phyloP scores from a whole-genome alignment of 2,113 vertebrate genomes.

The Heptranchias perlo region DNA sequence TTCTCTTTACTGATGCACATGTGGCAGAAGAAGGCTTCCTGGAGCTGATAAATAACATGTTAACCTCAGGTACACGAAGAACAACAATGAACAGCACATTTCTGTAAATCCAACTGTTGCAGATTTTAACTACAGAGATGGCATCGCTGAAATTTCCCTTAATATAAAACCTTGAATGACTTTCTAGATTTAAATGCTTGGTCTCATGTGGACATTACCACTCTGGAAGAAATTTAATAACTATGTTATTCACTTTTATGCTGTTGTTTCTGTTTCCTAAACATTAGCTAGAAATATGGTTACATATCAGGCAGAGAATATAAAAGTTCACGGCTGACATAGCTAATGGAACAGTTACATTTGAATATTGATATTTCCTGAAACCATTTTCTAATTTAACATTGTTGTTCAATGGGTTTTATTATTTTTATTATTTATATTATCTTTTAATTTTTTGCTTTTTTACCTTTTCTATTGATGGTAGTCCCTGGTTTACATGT shows the following conservation, averaged over 20 bases:
- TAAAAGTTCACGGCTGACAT: not conserved
- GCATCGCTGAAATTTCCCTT: not conserved
- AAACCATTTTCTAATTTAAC: not conserved
- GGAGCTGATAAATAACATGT: constrained; percentile 96
- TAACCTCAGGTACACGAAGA: constrained; percentile 76
- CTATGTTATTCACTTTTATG: not conserved
- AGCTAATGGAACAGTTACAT: not conserved
- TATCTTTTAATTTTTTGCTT: not conserved
- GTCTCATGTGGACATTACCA: not conserved
- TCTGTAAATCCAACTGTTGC: not conserved
- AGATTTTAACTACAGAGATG: not conserved
- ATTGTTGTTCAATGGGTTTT: too few species aligned
- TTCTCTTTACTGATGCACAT: constrained; percentile 86
- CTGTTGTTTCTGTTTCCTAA: not conserved
- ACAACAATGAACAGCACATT: not conserved
- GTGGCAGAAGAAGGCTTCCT: constrained; percentile 89
- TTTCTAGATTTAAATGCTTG: not conserved
- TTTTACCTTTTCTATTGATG: not conserved
- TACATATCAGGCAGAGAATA: not conserved
- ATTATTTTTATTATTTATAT: not conserved
- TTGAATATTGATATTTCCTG: not conserved
- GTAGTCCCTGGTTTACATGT: too few species aligned
- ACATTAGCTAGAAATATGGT: not conserved
- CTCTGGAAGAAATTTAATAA: not conserved
- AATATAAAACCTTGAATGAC: not conserved